Conservation (phyloP, 2,113 vertebrate genomes). For the Ameiurus melas region DNA sequence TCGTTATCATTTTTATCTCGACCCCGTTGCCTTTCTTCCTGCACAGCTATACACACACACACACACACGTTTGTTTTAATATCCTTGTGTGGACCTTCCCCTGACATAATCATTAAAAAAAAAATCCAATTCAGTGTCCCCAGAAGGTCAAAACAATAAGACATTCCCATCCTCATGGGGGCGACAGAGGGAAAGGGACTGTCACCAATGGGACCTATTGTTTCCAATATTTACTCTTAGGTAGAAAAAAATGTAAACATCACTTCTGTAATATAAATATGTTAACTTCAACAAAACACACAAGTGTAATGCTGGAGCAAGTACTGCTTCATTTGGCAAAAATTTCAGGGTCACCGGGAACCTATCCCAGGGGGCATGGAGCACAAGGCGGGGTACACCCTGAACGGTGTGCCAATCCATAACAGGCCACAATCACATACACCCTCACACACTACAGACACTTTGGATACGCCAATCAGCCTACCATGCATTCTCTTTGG, state of each 20-base stretch:
- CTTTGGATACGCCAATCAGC: too few relatives aligned
- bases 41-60: conserved; percentile 78
- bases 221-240: background rate
- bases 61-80: background rate
- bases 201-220: background rate
- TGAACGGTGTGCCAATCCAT: too few relatives aligned
- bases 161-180: too few relatives aligned
- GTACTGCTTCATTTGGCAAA: background rate
- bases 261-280: background rate
- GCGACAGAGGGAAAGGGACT: background rate
- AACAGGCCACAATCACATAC: too few relatives aligned
- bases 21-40: conserved; percentile 92
- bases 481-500: too few relatives aligned
- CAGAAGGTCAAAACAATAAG: too few relatives aligned
- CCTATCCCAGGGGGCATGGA: too few relatives aligned
- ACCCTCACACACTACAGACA: too few relatives aligned
- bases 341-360: background rate
- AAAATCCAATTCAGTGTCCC: too few relatives aligned
- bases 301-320: background rate
- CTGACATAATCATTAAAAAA: background rate
- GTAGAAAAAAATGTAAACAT: background rate
- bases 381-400: too few relatives aligned
- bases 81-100: background rate
- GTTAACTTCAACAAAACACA: background rate
- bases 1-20: conserved; percentile 85